A percentile compares a stretch with the other conserved stretches of the same genome.
Conservation (phyloP, 1,140 invertebrate genomes). For the Dendroctonus ponderosae region DNA sequence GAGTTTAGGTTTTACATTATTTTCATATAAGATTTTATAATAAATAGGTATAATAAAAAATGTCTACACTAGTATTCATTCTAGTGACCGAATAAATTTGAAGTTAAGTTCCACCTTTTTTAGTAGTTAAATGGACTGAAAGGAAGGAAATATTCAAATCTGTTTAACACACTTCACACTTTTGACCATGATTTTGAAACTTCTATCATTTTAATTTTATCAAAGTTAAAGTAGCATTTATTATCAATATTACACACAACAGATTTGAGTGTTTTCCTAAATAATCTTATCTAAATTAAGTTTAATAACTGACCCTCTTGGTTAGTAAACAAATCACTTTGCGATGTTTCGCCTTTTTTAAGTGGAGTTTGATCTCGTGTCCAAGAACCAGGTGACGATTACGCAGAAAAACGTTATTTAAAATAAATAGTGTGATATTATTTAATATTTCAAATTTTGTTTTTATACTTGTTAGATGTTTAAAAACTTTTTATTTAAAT, state of each 20-base stretch:
- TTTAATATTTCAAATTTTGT: slow-evolving; percentile 50
- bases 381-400: slow-evolving; percentile 40
- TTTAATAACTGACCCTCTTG: neutral
- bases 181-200: no score
- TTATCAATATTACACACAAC: slow-evolving; percentile 2
- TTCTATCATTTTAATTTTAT: no score
- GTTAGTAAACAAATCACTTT: neutral
- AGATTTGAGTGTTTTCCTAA: neutral
- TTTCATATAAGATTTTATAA: no score
- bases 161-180: no score
- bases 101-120: no score
- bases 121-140: no score
- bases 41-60: no score
- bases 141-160: no score
- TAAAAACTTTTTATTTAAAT: slow-evolving; percentile 42
- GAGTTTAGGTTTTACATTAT: no score
- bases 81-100: no score
- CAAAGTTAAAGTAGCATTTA: no score
- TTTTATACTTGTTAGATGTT: slow-evolving; percentile 48
- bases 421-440: slow-evolving; percentile 50
- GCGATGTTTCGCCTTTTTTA: neutral
- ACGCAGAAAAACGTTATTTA: slow-evolving; percentile 41
- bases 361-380: slow-evolving; percentile 43
- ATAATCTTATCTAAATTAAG: neutral
- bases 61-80: no score